These are phyloP conservation scores for Electrona antarctica DNA, from an alignment of 2,113 vertebrate genomes.

Conservation along the genomic window DNA sequence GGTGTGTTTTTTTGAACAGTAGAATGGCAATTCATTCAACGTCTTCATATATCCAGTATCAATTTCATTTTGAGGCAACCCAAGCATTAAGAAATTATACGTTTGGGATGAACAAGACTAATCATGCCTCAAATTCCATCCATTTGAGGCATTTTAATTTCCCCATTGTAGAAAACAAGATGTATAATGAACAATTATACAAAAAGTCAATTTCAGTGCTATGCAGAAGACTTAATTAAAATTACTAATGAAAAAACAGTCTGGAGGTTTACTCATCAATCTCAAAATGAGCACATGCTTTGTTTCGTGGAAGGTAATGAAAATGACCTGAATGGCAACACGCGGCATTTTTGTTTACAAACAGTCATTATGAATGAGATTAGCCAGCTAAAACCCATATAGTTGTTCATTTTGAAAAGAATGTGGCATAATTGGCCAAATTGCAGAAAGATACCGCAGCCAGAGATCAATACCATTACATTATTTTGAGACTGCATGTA, in stretches of 20 bases:
- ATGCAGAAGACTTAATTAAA: constrained; percentile 83
- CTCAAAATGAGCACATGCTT: constrained; percentile 72
- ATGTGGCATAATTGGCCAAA: constrained; percentile 59
- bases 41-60: constrained; percentile 74
- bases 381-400: constrained; percentile 41
- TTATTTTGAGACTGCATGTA: constrained; percentile 36
- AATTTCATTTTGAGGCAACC: constrained; percentile 74
- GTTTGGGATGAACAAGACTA: constrained; percentile 80
- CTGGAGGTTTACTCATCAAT: constrained; percentile 75
- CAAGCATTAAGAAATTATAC: constrained; percentile 80
- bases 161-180: constrained; percentile 82
- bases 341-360: constrained; percentile 62
- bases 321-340: constrained; percentile 72
- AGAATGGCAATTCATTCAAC: constrained; percentile 80
- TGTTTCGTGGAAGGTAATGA: constrained; percentile 72
- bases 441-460: constrained; percentile 34
- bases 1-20: constrained; percentile 70
- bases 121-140: constrained; percentile 80
- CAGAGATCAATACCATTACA: constrained; percentile 56
- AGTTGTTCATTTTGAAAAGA: constrained; percentile 42
- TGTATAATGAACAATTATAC: constrained; percentile 85
- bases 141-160: constrained; percentile 82
- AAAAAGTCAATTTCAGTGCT: constrained; percentile 83
- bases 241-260: constrained; percentile 83
- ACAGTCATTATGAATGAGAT: constrained; percentile 66